Base-by-base conservation (phyloP, 2,888 invertebrate species). In the Diadromus collaris region DNA sequence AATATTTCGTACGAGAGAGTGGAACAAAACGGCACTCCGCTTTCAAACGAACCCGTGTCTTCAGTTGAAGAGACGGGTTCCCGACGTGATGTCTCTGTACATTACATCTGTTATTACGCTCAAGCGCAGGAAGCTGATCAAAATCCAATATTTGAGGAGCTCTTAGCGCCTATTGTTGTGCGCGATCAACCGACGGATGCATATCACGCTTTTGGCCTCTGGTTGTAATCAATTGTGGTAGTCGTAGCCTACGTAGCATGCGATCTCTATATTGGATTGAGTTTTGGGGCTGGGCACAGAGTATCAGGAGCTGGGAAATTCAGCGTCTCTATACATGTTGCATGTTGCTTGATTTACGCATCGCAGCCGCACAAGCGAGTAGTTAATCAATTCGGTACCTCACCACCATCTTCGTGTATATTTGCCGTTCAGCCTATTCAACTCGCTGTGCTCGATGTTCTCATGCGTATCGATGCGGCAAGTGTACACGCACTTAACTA, bases 301-400 rank as follows among this genome's bases (percentile, higher is more conserved):
- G 63, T 68, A 65, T 73, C 75, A 70, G 70, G 75, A 70, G 71
- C 38, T 71, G n/a, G 65, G 21, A 27, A 24, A 34, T 63, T 38
- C 54, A 24, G 29, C 60, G 29, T 60, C 46, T 65, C 48, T 68
- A 61, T 54, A 67, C 51, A 67, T 61, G 68, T 41, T 73, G 65
- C 58, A 70, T 60, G 51, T 67, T 54, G 60, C 76, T 65, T 73
- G 76, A 74, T 80, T 81, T 79, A 86, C 73, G 83, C 78, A 81
- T 81, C 80, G 72, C 78, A 68, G 83, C 74, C 82, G 83, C 83
- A 83, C 84, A 83, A 86, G 84, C 85, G 87, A 88, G 82, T 84
- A 85, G 85, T 88, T 88, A 89, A 88, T 89, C 88, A 88, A 87
- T 86, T 85, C 70, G 81, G 75, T 76, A 80, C 83, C 76, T 81